Conservation (phyloP, 2,113 vertebrate genomes). For the zebrafish (Danio rerio) region DNA sequence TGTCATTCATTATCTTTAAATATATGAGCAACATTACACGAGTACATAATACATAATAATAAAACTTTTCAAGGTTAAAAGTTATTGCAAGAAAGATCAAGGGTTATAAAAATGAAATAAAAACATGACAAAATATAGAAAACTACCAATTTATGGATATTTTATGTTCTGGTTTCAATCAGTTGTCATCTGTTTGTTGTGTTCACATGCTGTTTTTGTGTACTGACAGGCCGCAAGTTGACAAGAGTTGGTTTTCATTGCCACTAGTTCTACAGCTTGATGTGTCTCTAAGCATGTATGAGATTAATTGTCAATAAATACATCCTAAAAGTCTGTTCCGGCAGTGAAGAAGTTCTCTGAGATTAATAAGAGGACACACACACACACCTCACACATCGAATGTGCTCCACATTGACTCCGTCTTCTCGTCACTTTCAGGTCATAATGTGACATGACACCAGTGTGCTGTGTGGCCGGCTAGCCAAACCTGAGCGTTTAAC, state of each 20-base stretch:
- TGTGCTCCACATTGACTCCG: slow-evolving; percentile 38
- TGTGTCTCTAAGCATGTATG: background rate
- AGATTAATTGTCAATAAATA: background rate
- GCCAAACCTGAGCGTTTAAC: slow-evolving; percentile 75
- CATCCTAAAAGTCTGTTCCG: background rate
- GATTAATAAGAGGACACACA: background rate
- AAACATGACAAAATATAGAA: no score
- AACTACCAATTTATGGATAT: no score
- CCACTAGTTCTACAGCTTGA: no score
- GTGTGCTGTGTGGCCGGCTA: slow-evolving; percentile 70
- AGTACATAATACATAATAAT: no score
- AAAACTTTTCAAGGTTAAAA: no score
- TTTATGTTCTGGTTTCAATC: no score
- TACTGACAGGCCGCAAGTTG: no score
- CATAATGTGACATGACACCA: slow-evolving; percentile 79
- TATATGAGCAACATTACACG: background rate
- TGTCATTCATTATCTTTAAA: background rate
- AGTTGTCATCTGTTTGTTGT: no score
- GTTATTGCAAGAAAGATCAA: no score
- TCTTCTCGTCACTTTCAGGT: slow-evolving; percentile 68
- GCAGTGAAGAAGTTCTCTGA: background rate
- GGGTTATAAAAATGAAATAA: no score
- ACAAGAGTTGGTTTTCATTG: no score
- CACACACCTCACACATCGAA: slow-evolving; percentile 41
- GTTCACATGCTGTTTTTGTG: background rate